Evolutionary conservation across 2,888 invertebrate species (phyloP).

Genomic region (Sarcophaga carnaria): DNA sequence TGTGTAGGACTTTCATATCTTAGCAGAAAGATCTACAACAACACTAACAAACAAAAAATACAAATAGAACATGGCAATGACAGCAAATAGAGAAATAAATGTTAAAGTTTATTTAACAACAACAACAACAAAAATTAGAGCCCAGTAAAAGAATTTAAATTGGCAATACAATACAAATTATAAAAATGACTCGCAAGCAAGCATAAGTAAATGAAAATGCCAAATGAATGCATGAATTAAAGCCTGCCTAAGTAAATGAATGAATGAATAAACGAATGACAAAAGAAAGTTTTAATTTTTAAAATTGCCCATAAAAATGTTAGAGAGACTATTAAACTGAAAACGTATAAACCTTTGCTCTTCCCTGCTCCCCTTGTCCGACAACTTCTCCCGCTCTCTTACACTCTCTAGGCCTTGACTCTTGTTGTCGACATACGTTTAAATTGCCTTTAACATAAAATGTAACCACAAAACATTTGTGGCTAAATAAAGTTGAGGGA

Average conservation of each 20-base stretch:
- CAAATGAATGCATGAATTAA: background rate
- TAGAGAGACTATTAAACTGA: constrained; percentile 28
- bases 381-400: too few species aligned
- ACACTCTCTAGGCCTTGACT: background rate
- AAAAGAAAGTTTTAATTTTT: constrained; percentile 18
- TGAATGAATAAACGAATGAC: constrained; percentile 5
- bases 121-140: constrained; percentile 19
- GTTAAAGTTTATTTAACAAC: background rate
- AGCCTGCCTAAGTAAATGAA: background rate
- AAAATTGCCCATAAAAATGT: constrained; percentile 42
- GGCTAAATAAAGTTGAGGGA: background rate
- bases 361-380: background rate
- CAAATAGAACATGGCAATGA: background rate
- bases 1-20: too few species aligned
- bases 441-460: background rate
- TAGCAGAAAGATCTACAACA: too few species aligned
- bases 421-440: too few species aligned
- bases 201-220: background rate
- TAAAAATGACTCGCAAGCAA: background rate
- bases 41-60: too few species aligned
- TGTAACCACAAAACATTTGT: constrained; percentile 24
- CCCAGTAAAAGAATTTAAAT: constrained; percentile 32
- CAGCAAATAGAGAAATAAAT: background rate
- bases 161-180: constrained; percentile 39
- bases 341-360: background rate